Percentiles rank a stretch among this genome's conserved stretches.
Evolutionary conservation across 2,113 vertebrate genomes (phyloP).

Genomic region (Antigone vipio): DNA sequence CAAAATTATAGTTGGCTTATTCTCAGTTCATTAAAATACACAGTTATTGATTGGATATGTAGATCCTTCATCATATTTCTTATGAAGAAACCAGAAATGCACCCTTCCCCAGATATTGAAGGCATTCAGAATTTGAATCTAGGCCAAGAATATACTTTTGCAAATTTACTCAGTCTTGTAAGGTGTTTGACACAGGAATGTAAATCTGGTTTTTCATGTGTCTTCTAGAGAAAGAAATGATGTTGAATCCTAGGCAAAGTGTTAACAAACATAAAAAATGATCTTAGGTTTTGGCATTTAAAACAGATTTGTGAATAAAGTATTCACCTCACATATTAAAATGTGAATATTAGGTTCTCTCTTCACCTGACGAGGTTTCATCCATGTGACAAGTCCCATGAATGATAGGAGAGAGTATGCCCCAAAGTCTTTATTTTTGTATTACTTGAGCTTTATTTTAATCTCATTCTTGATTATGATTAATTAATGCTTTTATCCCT

Average conservation of each 20-base stretch:
- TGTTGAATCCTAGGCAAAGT: background rate
- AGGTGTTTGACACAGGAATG: background rate
- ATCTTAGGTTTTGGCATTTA: background rate
- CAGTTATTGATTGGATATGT: background rate
- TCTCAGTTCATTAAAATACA: background rate
- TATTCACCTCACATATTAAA: background rate
- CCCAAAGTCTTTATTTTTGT: conserved; percentile 1
- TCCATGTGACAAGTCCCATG: background rate
- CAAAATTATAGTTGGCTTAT: background rate
- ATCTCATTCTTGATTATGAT: conserved; percentile 5
- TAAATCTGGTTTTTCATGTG: background rate
- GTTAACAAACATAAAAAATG: background rate
- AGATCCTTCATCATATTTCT: background rate
- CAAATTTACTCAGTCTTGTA: background rate
- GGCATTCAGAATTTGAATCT: background rate
- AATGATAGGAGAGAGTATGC: background rate
- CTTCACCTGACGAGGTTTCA: background rate
- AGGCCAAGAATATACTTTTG: background rate
- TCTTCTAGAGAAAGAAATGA: background rate
- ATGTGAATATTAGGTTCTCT: background rate
- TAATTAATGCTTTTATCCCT: conserved; percentile 26
- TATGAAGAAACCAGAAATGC: background rate
- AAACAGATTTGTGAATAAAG: background rate
- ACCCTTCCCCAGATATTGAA: background rate
- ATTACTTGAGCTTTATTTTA: conserved; percentile 47